Base-by-base conservation (phyloP, 2,797 vertebrate species). In the Apogon talboti region DNA sequence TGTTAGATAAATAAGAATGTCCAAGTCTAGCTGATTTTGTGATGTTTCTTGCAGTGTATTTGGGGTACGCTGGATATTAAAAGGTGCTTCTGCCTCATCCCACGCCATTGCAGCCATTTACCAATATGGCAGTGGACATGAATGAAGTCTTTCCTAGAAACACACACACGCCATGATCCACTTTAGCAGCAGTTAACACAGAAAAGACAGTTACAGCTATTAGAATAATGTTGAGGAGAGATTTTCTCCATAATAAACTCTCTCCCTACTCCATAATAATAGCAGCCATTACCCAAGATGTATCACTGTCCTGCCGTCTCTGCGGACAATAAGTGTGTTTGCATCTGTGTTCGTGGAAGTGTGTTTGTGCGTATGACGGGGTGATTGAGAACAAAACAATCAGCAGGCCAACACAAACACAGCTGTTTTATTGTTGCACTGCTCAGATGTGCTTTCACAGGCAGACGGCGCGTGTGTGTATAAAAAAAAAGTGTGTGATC, bases 371-470 rank as follows among this genome's bases (percentile, higher is more conserved):
- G 24, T 70, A 56, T 70, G 82, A 79, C 58, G 55, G 63, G 67
- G 77, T 87, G 90, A 90, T 87, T 79, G 86, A 91, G 86, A 87
- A 85, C 78, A 88, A 92, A 91, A 91, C 89, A 90, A 91, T 93
- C 89, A 91, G 83, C 86, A 74, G 87, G 91, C 92, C 90, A 94
- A 94, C 89, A 92, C 91, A 94, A 94, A 93, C 93, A 94, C 93
- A 94, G 92, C 92, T 94, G 93, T 93, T 94, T 93, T 93, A 94
- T 94, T 93, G 92, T 94, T 90, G 88, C 80, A 46, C 87, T 88
- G 92, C 91, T 93, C 92, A 92, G 92, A 92, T 92, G 92, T 89
- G 89, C 82, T 90, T 92, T 91, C 89, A 86, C 79, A 83, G 87
- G 91, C 92, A 93, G 91, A 90, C 82, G 89, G 81, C 0, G 76